Percentiles rank a stretch among this genome's conserved stretches.
These are phyloP conservation scores for Spinus olivaceus DNA, from an alignment of 2,797 vertebrate genomes.

Conservation along the genomic window DNA sequence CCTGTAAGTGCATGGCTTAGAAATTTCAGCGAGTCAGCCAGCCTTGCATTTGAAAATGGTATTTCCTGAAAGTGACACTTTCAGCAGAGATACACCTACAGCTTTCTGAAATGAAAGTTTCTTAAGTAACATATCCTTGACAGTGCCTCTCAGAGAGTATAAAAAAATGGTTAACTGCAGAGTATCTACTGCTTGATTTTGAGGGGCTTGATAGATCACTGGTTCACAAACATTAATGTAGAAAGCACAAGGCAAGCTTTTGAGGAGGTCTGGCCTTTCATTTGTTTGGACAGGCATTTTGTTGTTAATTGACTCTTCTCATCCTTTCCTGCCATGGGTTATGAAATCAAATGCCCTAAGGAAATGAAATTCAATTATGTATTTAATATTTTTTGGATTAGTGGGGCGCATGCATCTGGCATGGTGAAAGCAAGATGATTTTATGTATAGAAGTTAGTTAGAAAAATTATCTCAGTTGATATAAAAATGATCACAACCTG, in stretches of 20 bases:
- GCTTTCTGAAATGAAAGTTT: background rate
- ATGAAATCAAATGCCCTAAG: background rate
- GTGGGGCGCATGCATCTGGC: background rate
- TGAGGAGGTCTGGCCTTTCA: background rate
- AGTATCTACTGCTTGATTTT: background rate
- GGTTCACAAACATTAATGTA: background rate
- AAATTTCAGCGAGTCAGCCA: background rate
- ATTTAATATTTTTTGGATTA: slow-evolving; percentile 20
- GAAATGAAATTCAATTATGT: slow-evolving; percentile 17
- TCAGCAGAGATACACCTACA: background rate
- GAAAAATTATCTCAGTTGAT: background rate
- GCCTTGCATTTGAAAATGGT: background rate
- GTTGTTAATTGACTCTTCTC: background rate
- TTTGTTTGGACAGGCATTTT: background rate
- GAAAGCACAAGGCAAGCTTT: background rate
- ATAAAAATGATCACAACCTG: background rate
- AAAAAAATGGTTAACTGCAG: background rate
- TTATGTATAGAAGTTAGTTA: background rate
- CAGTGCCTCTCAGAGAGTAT: background rate
- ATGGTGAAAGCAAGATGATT: background rate
- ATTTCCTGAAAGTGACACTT: background rate
- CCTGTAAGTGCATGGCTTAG: background rate
- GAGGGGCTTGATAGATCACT: background rate
- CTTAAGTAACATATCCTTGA: background rate
- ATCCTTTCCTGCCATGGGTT: background rate